Evolutionary conservation across 2,113 vertebrate species (phyloP).

Genomic region (Balaeniceps rex): DNA sequence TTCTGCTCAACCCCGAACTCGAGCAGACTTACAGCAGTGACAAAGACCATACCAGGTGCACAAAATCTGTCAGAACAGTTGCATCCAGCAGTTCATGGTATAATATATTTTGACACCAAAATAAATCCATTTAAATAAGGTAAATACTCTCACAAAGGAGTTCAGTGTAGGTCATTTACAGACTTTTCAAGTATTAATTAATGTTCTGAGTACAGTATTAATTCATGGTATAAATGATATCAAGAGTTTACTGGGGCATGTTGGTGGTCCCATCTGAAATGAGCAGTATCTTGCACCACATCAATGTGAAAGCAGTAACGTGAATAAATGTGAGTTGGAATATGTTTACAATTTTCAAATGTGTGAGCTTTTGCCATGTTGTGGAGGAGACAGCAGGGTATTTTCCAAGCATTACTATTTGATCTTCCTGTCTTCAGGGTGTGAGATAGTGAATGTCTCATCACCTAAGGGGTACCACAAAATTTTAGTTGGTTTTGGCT

Average conservation of each 20-base stretch:
- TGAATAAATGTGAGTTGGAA: slow-evolving; percentile 46
- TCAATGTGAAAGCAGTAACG: slow-evolving; percentile 12
- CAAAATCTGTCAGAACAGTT: not conserved
- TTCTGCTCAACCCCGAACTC: not conserved
- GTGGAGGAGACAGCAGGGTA: not conserved
- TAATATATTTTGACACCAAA: slow-evolving; percentile 4
- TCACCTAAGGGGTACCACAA: not conserved
- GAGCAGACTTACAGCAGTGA: not conserved
- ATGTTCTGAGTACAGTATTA: slow-evolving; percentile 54
- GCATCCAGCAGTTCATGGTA: not conserved
- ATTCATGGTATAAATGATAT: slow-evolving; percentile 6
- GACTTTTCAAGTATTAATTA: slow-evolving; percentile 40
- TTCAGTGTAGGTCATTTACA: not conserved
- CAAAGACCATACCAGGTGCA: not conserved
- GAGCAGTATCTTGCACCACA: not conserved
- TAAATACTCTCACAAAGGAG: not conserved
- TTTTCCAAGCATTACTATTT: not conserved
- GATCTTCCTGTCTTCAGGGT: not conserved
- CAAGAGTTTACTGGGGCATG: slow-evolving; percentile 26
- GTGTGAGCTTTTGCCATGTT: not conserved
- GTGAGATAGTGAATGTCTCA: not conserved
- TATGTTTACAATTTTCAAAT: slow-evolving; percentile 48
- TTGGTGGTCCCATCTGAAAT: not conserved
- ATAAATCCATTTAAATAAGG: not conserved
- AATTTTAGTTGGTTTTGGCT: not conserved